These are phyloP conservation scores for Catamblyrhynchus diadema DNA, from an alignment of 2,797 vertebrate genomes.

Conservation along the genomic window DNA sequence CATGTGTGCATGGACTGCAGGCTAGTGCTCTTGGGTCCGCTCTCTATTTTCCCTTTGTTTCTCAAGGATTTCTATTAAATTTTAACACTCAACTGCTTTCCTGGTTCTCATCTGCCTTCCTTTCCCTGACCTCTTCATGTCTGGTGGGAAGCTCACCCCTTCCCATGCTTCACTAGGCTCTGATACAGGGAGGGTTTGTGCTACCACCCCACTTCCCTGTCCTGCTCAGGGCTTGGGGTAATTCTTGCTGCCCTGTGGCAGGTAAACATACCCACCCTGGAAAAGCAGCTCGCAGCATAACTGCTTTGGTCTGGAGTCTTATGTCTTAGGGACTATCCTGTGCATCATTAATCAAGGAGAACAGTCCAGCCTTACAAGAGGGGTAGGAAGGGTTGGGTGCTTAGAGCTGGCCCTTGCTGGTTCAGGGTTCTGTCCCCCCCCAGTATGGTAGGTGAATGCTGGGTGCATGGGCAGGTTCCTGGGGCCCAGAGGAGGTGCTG, in stretches of 20 bases:
- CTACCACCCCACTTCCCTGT: background rate
- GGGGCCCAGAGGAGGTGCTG: background rate
- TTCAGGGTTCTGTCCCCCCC: background rate
- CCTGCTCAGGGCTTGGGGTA: accelerated
- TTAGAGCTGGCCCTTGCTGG: background rate
- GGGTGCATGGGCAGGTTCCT: too few species aligned
- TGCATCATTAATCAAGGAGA: background rate
- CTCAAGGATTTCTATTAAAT: constrained; percentile 37
- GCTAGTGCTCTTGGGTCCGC: background rate
- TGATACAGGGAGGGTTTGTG: background rate
- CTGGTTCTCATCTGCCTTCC: background rate
- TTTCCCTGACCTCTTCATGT: background rate
- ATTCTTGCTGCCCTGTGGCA: background rate
- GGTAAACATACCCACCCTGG: background rate
- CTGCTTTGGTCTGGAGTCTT: background rate
- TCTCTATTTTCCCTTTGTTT: background rate
- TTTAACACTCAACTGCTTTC: background rate
- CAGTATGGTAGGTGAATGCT: too few species aligned
- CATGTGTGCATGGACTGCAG: accelerated
- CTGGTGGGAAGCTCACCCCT: background rate
- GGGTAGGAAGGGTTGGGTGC: background rate
- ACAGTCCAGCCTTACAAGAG: background rate
- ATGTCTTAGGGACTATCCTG: accelerated
- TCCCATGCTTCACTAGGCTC: background rate
- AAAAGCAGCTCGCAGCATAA: background rate